A percentile compares a stretch with the other conserved stretches of the same genome.
phyloP scores from a whole-genome alignment of 2,797 vertebrate species.

The Mus minutoides region DNA sequence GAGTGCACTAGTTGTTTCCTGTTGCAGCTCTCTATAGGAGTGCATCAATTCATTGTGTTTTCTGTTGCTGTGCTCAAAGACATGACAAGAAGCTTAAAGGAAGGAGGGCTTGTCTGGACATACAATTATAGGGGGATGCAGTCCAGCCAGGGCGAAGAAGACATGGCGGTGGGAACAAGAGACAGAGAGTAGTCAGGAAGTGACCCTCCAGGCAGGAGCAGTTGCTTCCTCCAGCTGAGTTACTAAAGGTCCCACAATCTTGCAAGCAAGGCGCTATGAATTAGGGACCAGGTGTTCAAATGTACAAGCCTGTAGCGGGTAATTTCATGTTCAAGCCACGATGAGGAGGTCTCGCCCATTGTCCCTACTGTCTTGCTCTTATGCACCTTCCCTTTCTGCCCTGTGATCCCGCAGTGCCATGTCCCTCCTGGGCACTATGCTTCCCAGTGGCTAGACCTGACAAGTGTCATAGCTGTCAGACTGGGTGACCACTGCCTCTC shows the following conservation, averaged over 20 bases:
- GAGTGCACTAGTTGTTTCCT: neutral
- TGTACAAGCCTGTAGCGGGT: neutral
- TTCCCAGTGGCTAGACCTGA: neutral
- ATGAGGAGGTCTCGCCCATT: neutral
- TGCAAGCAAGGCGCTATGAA: no score
- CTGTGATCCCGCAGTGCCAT: fast-evolving
- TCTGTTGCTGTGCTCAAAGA: neutral
- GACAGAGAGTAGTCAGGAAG: neutral
- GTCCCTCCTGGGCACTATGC: neutral
- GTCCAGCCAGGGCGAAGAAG: neutral
- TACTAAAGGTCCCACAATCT: neutral
- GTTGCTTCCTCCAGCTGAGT: neutral
- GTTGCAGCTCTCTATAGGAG: neutral
- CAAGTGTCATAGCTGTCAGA: neutral
- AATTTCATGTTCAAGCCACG: neutral
- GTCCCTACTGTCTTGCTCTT: neutral
- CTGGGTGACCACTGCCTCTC: neutral
- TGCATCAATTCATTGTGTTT: neutral
- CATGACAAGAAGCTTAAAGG: neutral
- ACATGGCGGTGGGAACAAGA: neutral
- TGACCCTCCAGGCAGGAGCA: neutral
- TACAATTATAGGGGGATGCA: neutral
- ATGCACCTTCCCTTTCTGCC: neutral
- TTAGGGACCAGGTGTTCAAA: neutral
- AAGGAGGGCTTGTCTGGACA: neutral